A percentile compares a stretch with the other conserved stretches of the same genome.
Conservation (phyloP, 2,888 invertebrate species). For the Corythucha ciliata region DNA sequence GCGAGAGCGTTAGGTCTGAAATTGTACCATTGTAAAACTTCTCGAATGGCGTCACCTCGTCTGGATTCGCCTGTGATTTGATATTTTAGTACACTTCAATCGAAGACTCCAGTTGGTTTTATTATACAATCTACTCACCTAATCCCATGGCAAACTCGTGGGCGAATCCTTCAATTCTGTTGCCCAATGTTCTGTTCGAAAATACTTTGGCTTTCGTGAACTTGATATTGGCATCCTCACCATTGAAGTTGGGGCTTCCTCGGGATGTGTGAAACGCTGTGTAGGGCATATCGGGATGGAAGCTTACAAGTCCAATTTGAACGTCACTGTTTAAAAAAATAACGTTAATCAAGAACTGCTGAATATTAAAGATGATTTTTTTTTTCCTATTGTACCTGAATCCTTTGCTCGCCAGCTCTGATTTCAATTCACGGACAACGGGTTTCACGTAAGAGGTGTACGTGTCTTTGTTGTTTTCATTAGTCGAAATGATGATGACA, state of each 20-base stretch:
- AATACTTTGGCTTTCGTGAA: neutral
- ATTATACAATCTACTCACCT: too few relatives aligned
- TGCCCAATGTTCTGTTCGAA: too few relatives aligned
- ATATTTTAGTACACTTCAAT: too few relatives aligned
- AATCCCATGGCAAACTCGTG: too few relatives aligned
- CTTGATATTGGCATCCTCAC: neutral
- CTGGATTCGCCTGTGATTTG: neutral
- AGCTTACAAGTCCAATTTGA: constrained; percentile 51
- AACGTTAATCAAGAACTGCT: constrained; percentile 11
- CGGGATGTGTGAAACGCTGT: constrained; percentile 51
- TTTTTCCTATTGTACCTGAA: too few relatives aligned
- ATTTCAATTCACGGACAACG: constrained; percentile 49
- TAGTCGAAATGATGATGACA: constrained; percentile 64
- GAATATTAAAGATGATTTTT: too few relatives aligned
- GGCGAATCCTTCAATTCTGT: too few relatives aligned
- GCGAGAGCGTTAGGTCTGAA: too few relatives aligned
- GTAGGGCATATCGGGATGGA: constrained; percentile 46
- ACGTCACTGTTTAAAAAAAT: constrained; percentile 45
- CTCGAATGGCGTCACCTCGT: neutral
- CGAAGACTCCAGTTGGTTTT: too few relatives aligned
- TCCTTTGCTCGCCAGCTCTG: constrained; percentile 49
- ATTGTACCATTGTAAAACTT: neutral
- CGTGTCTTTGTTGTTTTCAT: constrained; percentile 51
- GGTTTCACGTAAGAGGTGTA: constrained; percentile 56
- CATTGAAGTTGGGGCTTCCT: constrained; percentile 40